Percentiles rank a stretch among this genome's conserved stretches.
These are phyloP conservation scores for Salvelinus namaycush DNA, from an alignment of 2,113 vertebrate genomes.

Conservation along the genomic window DNA sequence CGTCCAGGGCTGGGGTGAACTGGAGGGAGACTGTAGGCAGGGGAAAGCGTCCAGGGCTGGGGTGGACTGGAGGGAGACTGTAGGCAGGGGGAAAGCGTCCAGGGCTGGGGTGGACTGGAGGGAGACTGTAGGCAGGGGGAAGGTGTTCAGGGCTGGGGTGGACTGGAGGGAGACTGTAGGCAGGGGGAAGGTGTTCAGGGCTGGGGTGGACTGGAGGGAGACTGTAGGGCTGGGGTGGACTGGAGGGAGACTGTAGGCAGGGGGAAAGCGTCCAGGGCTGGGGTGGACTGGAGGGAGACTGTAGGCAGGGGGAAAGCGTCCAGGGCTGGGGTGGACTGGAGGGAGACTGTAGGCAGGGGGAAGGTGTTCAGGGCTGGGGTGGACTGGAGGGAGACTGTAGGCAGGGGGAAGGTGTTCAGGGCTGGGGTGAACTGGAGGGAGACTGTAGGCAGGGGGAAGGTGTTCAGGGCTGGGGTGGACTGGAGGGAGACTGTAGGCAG, in stretches of 20 bases:
- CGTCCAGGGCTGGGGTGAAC: too few relatives aligned
- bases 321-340: background rate
- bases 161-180: slow-evolving; percentile 21
- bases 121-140: slow-evolving; percentile 5
- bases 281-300: slow-evolving; percentile 4
- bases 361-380: too few relatives aligned
- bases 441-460: background rate
- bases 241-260: slow-evolving; percentile 24
- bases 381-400: slow-evolving; percentile 24
- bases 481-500: slow-evolving; percentile 21
- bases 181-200: background rate
- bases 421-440: slow-evolving; percentile 8
- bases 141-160: too few relatives aligned
- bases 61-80: too few relatives aligned
- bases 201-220: slow-evolving; percentile 5
- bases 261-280: background rate
- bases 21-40: too few relatives aligned
- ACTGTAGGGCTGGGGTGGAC: background rate
- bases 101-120: slow-evolving; percentile 4
- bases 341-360: slow-evolving; percentile 5
- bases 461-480: background rate
- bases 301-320: slow-evolving; percentile 2
- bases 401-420: background rate
- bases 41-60: too few relatives aligned
- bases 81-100: background rate